phyloP scores from a whole-genome alignment of 2,113 vertebrate species.

The Petrocephalus microphthalmus region DNA sequence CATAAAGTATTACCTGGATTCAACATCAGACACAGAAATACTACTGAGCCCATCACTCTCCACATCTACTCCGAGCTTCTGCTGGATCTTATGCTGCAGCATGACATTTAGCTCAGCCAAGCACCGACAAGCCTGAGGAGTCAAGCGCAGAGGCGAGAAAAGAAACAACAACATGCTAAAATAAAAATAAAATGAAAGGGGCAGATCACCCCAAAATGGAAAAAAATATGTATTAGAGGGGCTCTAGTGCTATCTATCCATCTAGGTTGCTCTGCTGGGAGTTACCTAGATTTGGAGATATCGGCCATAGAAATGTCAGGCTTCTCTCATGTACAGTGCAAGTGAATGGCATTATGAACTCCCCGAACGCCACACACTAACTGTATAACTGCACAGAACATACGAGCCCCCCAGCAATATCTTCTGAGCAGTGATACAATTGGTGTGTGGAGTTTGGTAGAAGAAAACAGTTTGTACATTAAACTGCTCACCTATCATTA shows the following conservation, averaged over 20 bases:
- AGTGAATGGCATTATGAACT: not conserved
- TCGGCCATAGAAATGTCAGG: too few species aligned
- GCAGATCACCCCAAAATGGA: too few species aligned
- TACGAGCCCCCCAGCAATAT: too few species aligned
- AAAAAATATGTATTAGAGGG: too few species aligned
- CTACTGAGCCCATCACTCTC: slow-evolving; percentile 50
- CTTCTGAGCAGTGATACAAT: too few species aligned
- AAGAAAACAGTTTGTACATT: too few species aligned
- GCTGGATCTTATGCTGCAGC: slow-evolving; percentile 53
- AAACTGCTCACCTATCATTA: not conserved
- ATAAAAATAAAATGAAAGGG: not conserved
- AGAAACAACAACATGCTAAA: slow-evolving; percentile 12
- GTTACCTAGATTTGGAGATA: too few species aligned
- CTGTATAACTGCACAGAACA: too few species aligned
- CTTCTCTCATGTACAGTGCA: not conserved
- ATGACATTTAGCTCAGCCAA: slow-evolving; percentile 55
- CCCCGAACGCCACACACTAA: not conserved
- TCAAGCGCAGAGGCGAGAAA: not conserved
- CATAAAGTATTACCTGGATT: slow-evolving; percentile 69
- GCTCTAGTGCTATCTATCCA: too few species aligned
- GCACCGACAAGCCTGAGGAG: slow-evolving; percentile 47
- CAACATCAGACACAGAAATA: slow-evolving; percentile 71
- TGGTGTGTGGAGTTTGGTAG: too few species aligned
- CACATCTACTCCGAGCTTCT: slow-evolving; percentile 51
- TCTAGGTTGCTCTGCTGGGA: too few species aligned